Evolutionary conservation across 2,113 vertebrate species (phyloP).

Genomic region (Salvelinus namaycush): DNA sequence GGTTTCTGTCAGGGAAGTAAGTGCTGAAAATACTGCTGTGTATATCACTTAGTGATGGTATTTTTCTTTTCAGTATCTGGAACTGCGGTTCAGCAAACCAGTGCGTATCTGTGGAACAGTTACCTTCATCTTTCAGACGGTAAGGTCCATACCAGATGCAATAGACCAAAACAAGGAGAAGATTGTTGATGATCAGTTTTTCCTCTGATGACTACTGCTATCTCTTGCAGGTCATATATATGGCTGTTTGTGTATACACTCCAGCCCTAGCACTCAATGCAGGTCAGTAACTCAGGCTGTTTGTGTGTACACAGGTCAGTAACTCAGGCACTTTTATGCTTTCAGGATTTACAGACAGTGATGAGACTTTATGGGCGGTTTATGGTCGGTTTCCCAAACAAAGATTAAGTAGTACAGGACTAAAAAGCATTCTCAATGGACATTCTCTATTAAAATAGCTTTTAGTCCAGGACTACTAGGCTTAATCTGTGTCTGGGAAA

Average conservation of each 20-base stretch:
- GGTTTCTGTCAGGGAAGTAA: background rate
- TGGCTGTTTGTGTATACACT: constrained; percentile 87
- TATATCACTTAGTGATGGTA: no score
- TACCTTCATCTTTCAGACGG: constrained; percentile 96
- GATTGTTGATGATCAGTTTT: constrained; percentile 2
- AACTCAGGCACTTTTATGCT: background rate
- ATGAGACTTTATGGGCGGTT: no score
- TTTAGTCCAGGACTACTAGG: background rate
- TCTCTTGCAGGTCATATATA: constrained; percentile 84
- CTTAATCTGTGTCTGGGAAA: background rate
- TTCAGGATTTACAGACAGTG: background rate
- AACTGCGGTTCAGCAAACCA: constrained; percentile 88
- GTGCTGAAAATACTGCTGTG: background rate
- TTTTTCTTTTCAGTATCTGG: constrained; percentile 81
- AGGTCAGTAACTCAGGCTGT: constrained; percentile 80
- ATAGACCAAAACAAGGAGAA: background rate
- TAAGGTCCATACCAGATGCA: constrained; percentile 42
- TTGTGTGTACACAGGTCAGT: constrained; percentile 84
- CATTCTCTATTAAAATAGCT: no score
- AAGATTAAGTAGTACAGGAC: no score
- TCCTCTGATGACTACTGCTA: background rate
- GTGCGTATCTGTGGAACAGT: constrained; percentile 86
- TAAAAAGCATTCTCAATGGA: no score
- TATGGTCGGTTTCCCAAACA: no score
- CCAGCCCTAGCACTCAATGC: constrained; percentile 86